A percentile compares a stretch with the other conserved stretches of the same genome.
phyloP scores from a whole-genome alignment of 2,888 invertebrate species.

The Bugulina stolonifera region DNA sequence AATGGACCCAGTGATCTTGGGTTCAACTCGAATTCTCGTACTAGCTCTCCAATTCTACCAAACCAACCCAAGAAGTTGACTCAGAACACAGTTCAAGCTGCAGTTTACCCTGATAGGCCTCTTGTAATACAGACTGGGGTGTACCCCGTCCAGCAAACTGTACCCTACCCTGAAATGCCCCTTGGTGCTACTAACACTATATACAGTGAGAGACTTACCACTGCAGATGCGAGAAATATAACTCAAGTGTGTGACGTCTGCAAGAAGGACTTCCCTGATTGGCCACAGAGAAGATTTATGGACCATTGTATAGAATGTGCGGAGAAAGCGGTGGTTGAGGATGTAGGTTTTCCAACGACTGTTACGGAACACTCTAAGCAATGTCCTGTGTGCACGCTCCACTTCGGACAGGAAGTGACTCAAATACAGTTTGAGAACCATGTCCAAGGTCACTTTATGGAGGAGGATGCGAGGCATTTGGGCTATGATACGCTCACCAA shows the following conservation, averaged over 20 bases:
- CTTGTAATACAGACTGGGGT: no score
- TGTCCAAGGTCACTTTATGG: neutral
- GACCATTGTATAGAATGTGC: constrained; percentile 22
- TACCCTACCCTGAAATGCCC: no score
- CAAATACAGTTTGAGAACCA: constrained; percentile 14
- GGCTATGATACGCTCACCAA: neutral
- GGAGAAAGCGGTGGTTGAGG: neutral
- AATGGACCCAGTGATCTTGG: neutral
- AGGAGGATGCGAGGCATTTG: neutral
- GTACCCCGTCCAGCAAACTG: no score
- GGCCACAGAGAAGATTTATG: neutral
- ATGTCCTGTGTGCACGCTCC: neutral
- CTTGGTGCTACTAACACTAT: no score
- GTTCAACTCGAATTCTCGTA: neutral
- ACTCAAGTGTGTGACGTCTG: constrained; percentile 12
- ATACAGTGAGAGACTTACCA: neutral
- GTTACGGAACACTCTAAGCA: neutral
- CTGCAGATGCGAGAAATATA: neutral
- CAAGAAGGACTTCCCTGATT: neutral
- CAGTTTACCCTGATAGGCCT: no score
- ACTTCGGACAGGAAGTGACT: neutral
- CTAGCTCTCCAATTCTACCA: neutral
- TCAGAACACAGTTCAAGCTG: neutral
- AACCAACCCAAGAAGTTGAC: neutral
- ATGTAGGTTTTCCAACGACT: neutral